phyloP scores from a whole-genome alignment of 92 coral and sea anemone genomes.

The Epizoanthus scotinus region DNA sequence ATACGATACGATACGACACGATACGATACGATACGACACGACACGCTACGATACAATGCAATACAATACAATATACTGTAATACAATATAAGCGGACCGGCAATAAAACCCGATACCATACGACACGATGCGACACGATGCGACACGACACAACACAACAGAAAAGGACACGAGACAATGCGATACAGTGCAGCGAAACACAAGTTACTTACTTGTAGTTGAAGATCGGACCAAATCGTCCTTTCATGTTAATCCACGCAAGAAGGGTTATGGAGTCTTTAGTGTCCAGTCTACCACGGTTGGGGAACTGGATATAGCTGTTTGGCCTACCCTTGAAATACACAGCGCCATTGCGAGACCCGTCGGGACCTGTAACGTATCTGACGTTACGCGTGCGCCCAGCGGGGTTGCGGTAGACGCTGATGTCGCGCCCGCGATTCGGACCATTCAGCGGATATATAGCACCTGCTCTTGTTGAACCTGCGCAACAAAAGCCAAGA shows the following conservation, averaged over 20 bases:
- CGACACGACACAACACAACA: neutral
- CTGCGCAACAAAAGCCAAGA: neutral
- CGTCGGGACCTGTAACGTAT: conserved; percentile 82
- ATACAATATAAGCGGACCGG: no score
- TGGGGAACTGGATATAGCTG: conserved; percentile 82
- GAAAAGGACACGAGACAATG: neutral
- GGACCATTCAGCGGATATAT: conserved; percentile 62
- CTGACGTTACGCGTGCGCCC: conserved; percentile 56
- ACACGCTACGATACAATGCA: no score
- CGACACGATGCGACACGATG: no score
- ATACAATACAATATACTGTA: no score
- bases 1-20: no score
- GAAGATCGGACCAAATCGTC: conserved; percentile 83
- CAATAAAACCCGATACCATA: no score
- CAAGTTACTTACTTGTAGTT: conserved; percentile 55
- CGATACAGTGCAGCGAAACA: no score
- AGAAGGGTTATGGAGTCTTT: conserved; percentile 74
- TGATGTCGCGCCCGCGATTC: conserved; percentile 55
- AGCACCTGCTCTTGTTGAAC: conserved; percentile 55
- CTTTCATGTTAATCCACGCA: conserved; percentile 82
- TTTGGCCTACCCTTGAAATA: conserved; percentile 60
- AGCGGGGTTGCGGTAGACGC: conserved; percentile 54
- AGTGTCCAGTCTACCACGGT: conserved; percentile 73
- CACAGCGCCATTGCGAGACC: conserved; percentile 64
- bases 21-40: no score